Base-by-base conservation (phyloP, 2,113 vertebrate species). In the Zosterops lateralis region DNA sequence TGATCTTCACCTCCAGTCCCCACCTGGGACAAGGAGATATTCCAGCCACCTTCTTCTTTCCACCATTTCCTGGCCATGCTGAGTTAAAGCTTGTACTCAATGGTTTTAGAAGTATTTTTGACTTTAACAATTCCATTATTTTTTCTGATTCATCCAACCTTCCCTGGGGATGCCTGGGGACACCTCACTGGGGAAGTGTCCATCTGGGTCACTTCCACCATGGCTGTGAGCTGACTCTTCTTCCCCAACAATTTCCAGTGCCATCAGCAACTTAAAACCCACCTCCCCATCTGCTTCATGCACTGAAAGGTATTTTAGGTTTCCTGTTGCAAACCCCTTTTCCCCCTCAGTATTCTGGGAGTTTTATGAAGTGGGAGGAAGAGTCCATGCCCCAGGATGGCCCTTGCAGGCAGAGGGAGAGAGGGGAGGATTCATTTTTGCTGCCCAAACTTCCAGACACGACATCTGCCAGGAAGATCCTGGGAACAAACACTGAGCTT, bases 401-500 rank as follows among this genome's bases (percentile, higher is more conserved):
- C 3, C 16, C 29, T 54, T 6, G 20, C 24, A 18, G 4, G 28
- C 58, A 40, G n/a, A 79, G n/a, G 36, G 42, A 68, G 28, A 8
- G 1, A 0, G 0, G 7, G 20, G 19, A 73, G 3, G 89, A 61
- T 57, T 45, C 0, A 16, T 77, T 66, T 65, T 70, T 14, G 0
- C 94, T 82, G 28, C 26, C 62, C 36, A 72, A 71, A 44, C 77
- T 91, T 78, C 80, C 84, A 89, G 75, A 82, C 28, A 8, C 0
- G 1, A 36, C 3, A 6, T 67, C 87, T 92, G 56, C 14, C 3
- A 80, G 66, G 58, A 88, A 91, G 81, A 92, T 64, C 68, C 60
- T 0, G 0, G 79, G 76, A 95, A 84, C 62, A 79, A 80, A 56
- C n/a, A 2, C 53, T 1, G 14, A 93, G 65, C 42, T 67, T 78